Evolutionary conservation across 2,797 vertebrate species (phyloP), one percentile per base, ranked within the genome.

Genomic region (Triplophysa yarkandensis): DNA sequence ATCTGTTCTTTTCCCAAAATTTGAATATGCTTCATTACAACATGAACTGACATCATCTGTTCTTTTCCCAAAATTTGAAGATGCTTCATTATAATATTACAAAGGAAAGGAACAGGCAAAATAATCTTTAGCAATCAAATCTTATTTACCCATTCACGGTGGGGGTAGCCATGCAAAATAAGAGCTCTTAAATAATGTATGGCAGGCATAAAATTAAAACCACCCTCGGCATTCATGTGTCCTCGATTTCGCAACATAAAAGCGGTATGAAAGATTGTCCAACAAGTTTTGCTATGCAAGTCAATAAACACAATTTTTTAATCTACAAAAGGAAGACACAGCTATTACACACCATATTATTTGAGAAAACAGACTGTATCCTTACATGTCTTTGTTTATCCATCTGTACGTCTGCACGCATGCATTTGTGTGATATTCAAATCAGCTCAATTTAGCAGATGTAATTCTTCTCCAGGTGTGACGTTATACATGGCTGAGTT

Each of bases 181-280:
- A 57, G 76, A 77, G 64, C 77, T 67, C 70, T 80, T 85, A 62
- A 77, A 83, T 83, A 43, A 85, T 80, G 69, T 71, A 83, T 68
- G 60, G 36, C n/a, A 77, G 77, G 79, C 70, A 73, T 66, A 60
- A 66, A 78, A 77, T 85, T 69, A 78, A 80, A 79, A 44, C 27
- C 43, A 32, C 67, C 30, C 78, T 68, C 28, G 50, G 52, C 25
- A 34, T 36, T 43, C 6, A 39, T 54, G 55, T 67, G 27, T 69
- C 54, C 72, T 69, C 67, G 25, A 71, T 81, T 70, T 70, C 63
- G 43, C 28, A 21, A 74, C 39, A 80, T 79, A 52, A 77, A 69
- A 68, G 7, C 6, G 36, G 21, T 74, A 32, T 55, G 28, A 61
- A 52, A 61, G 11, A 44, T 9, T 10, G 28, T 43, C 67, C 68